A percentile compares a stretch with the other conserved stretches of the same genome.
phyloP scores from a whole-genome alignment of 2,113 vertebrate genomes.

The Microcebus tavaratra region DNA sequence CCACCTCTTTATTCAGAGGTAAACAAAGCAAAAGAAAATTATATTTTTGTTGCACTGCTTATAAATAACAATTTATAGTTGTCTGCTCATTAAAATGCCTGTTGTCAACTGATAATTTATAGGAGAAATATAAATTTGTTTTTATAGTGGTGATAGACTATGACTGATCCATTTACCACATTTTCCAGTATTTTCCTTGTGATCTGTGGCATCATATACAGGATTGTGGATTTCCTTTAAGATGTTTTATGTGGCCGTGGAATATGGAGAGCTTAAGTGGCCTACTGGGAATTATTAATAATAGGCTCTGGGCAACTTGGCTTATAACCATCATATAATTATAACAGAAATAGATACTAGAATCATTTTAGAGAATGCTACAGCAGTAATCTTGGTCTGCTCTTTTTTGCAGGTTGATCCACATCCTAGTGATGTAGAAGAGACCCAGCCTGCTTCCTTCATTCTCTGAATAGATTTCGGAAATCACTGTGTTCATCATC shows the following conservation, averaged over 20 bases:
- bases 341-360: neutral
- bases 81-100: neutral
- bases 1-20: conserved; percentile 92
- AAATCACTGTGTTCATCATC: conserved; percentile 64
- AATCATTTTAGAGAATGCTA: neutral
- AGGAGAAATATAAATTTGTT: neutral
- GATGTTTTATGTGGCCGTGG: neutral
- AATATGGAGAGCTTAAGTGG: neutral
- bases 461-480: conserved; percentile 76
- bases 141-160: neutral
- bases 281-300: neutral
- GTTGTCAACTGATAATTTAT: neutral
- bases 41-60: neutral
- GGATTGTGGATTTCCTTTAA: neutral
- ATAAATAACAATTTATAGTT: neutral
- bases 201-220: neutral
- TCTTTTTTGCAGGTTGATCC: conserved; percentile 84
- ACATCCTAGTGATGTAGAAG: conserved; percentile 82
- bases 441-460: conserved; percentile 81
- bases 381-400: neutral
- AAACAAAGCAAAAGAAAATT: conserved; percentile 30
- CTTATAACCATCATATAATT: neutral
- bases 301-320: neutral
- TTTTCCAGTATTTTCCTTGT: neutral
- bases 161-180: neutral